Base-by-base conservation (phyloP, 2,888 invertebrate species). In the Epinotia ramella region DNA sequence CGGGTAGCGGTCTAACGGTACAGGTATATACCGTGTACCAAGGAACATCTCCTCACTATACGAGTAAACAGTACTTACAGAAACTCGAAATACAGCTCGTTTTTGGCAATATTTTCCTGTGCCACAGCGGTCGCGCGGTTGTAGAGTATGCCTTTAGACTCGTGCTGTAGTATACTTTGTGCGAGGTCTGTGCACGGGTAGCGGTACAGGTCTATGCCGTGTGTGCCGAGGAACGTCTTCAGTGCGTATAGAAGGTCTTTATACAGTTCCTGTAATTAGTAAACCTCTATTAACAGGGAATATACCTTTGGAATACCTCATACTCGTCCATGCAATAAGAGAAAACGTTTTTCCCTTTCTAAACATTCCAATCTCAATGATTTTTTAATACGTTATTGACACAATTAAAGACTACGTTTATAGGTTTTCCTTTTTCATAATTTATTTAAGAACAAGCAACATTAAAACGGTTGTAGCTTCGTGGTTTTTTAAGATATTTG, bases 81-180 rank as follows among this genome's bases (percentile, higher is more conserved):
- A 81, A 96, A 95, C 73, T 96, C 95, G 79, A 97, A 95, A 84
- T 96, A 97, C 13, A 96, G 89, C 79, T 94, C 91, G 70, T 92
- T 88, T 53, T 92, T 92, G 6, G 89, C 87, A 53, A 91, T 90
- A 75, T 90, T 88, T 18, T 90, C 87, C 40, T 87, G 88, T 0
- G 96, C 96, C 4, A 96, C 84, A 68, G 91, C 85, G 28, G 89
- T 86, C 0, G 96, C 96, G 77, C 93, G 94, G 28, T 95, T 88
- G 80, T 95, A 95, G 0, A 97, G 91, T 53, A 91, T 91, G 33
- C 95, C 96, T 74, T 94, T 92, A 49, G 92, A 89, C n/a, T 95
- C 94, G 84, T 96, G 95, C 81, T 96, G 96, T 33, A 97, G 88
- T 3, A 96, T 96, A 79, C 96, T 95, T 84, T 97, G 97, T 20